Evolutionary conservation across 2,797 vertebrate species (phyloP).

Genomic region (Oreochromis grahami): DNA sequence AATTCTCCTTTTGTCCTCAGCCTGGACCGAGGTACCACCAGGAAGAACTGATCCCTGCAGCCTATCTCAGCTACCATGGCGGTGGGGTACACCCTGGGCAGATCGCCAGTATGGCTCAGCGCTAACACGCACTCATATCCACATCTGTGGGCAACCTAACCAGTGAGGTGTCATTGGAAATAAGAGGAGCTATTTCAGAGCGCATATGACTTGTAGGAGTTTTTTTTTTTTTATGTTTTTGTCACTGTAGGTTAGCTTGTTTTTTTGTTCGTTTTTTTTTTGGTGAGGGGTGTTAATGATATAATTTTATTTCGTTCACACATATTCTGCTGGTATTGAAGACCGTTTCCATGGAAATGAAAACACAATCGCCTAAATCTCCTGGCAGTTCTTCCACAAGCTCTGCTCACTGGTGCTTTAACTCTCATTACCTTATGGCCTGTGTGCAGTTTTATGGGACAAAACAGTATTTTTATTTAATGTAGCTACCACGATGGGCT

Average conservation of each 20-base stretch:
- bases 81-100: background rate
- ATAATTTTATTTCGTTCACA: background rate
- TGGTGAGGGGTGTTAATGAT: background rate
- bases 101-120: background rate
- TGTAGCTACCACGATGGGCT: slow-evolving; percentile 33
- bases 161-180: background rate
- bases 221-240: background rate
- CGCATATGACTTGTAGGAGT: background rate
- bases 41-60: too few relatives aligned
- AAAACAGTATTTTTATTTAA: background rate
- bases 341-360: slow-evolving; percentile 42
- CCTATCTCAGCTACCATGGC: rapidly evolving
- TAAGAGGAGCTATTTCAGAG: background rate
- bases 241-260: background rate
- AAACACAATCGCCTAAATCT: background rate
- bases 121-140: background rate
- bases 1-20: background rate
- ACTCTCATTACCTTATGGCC: background rate
- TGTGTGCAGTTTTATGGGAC: rapidly evolving
- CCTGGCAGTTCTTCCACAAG: background rate
- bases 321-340: background rate
- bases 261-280: background rate
- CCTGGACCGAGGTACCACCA: background rate
- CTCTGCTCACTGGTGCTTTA: background rate
- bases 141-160: background rate